Conservation (phyloP, 2,888 invertebrate species). For the Calliopum simillimum region DNA sequence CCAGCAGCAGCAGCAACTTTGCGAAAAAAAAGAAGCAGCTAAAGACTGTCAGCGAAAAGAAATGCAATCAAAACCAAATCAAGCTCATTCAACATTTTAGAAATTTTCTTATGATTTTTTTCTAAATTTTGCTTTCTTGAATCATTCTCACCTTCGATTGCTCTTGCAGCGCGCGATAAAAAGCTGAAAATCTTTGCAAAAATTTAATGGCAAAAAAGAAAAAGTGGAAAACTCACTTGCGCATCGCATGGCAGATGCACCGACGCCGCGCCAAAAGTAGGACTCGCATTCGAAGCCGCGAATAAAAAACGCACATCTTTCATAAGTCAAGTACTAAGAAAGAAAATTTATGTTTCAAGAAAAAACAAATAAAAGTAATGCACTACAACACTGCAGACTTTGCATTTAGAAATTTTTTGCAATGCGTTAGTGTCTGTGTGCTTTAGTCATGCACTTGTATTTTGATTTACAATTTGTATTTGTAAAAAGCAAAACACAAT, state of each 20-base stretch:
- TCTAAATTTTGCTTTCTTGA: constrained; percentile 8
- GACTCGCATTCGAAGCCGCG: constrained; percentile 22
- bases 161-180: background rate
- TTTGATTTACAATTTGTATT: background rate
- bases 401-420: constrained; percentile 26
- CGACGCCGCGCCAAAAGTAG: constrained; percentile 32
- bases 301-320: constrained; percentile 15
- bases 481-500: background rate
- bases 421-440: background rate
- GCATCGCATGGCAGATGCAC: constrained; percentile 35
- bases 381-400: background rate
- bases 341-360: background rate
- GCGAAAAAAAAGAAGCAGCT: constrained; percentile 21
- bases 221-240: constrained; percentile 56
- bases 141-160: constrained; percentile 27
- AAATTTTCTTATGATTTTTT: constrained; percentile 13
- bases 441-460: background rate
- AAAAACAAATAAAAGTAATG: constrained; percentile 3
- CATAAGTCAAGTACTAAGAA: background rate
- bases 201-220: constrained; percentile 45
- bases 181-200: background rate
- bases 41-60: constrained; percentile 22
- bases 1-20: constrained; percentile 19
- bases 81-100: constrained; percentile 15
- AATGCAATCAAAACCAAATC: constrained; percentile 1